Evolutionary conservation across 2,888 invertebrate species (phyloP).

Genomic region (Eucera pruinosa): DNA sequence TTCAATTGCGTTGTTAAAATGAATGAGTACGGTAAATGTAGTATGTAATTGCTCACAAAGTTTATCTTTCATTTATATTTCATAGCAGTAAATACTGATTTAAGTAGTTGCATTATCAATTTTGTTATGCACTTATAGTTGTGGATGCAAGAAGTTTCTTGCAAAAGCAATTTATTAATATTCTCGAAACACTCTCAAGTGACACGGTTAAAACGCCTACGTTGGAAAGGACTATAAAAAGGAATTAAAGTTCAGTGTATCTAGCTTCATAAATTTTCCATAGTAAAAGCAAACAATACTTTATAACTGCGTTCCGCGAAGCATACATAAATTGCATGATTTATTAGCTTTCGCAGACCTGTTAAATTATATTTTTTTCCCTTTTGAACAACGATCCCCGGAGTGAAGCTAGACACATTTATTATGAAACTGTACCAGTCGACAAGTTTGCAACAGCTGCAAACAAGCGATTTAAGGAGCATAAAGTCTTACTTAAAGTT

Average conservation of each 20-base stretch:
- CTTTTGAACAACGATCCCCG: slow-evolving; percentile 5
- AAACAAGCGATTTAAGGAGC: slow-evolving; percentile 42
- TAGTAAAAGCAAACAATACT: slow-evolving; percentile 13
- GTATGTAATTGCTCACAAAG: no score
- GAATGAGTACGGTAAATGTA: no score
- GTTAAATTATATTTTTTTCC: slow-evolving; percentile 9
- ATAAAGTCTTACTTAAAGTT: slow-evolving; percentile 47
- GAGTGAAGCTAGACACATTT: slow-evolving; percentile 25
- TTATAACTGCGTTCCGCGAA: background rate
- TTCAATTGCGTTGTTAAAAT: no score
- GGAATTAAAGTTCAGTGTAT: slow-evolving; percentile 2
- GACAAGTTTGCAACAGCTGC: slow-evolving; percentile 33
- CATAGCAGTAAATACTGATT: no score
- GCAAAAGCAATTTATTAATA: background rate
- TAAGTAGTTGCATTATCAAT: no score
- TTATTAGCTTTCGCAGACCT: slow-evolving; percentile 7
- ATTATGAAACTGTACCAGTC: slow-evolving; percentile 16
- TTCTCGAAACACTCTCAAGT: background rate
- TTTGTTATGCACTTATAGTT: no score
- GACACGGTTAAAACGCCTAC: background rate
- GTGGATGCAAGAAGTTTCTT: background rate
- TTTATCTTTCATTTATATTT: no score
- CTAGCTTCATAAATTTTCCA: slow-evolving; percentile 2
- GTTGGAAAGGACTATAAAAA: background rate
- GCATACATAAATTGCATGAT: slow-evolving; percentile 14